These are phyloP conservation scores for Phalacrocorax carbo DNA, from an alignment of 2,113 vertebrate species.

Conservation along the genomic window DNA sequence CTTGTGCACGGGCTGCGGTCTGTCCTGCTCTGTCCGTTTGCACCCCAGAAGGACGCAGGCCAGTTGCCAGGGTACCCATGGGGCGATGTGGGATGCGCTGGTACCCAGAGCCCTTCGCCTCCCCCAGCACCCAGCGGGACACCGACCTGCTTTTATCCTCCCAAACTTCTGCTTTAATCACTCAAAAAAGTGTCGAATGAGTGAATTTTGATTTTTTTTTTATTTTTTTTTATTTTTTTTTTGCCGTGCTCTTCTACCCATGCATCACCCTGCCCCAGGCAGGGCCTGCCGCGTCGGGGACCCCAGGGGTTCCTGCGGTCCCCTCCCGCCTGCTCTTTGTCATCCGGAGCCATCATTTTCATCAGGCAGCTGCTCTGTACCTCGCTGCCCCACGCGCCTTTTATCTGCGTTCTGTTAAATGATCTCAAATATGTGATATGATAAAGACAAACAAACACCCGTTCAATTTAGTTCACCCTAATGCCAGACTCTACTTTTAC, in stretches of 20 bases:
- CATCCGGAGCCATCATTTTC: constrained; percentile 1
- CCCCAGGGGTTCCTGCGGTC: neutral
- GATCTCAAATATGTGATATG: constrained; percentile 70
- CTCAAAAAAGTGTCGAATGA: rapidly evolving
- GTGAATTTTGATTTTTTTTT: neutral
- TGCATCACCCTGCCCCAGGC: neutral
- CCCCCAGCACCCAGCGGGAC: neutral
- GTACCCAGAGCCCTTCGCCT: neutral
- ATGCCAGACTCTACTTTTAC: constrained; percentile 70
- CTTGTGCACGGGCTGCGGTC: rapidly evolving
- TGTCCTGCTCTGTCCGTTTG: neutral
- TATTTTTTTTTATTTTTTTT: too few species aligned
- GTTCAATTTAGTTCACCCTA: constrained; percentile 56
- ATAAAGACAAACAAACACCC: constrained; percentile 66
- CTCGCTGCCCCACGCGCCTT: neutral
- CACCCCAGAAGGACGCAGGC: neutral
- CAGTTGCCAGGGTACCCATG: neutral
- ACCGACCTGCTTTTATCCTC: neutral
- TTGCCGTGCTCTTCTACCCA: rapidly evolving
- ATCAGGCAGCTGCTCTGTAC: neutral
- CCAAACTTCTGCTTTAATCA: neutral
- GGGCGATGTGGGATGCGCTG: neutral
- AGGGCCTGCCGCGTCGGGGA: neutral
- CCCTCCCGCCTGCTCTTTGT: neutral
- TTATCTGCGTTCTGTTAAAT: constrained; percentile 62